Evolutionary conservation across 2,797 vertebrate species (phyloP).

Genomic region (Chanos chanos): DNA sequence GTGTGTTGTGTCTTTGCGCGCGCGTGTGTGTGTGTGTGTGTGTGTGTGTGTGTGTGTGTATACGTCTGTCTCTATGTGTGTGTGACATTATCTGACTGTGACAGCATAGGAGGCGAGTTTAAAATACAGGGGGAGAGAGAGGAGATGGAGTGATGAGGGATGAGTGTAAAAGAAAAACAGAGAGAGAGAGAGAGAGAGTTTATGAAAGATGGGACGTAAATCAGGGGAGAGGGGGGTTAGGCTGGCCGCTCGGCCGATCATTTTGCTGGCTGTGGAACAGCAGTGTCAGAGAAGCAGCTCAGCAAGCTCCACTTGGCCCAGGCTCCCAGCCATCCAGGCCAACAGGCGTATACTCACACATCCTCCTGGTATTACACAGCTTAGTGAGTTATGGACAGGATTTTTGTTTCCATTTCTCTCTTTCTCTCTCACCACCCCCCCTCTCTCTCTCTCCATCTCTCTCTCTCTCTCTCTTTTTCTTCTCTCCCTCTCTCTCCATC

Average conservation of each 20-base stretch:
- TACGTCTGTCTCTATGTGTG: not conserved
- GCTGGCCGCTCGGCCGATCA: slow-evolving; percentile 27
- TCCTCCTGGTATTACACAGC: slow-evolving; percentile 1
- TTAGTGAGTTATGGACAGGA: no score
- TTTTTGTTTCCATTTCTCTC: no score
- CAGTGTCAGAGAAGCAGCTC: slow-evolving; percentile 1
- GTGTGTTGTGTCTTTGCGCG: not conserved
- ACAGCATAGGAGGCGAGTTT: slow-evolving; percentile 17
- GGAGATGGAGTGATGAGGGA: slow-evolving; percentile 27
- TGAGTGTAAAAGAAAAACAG: slow-evolving; percentile 18
- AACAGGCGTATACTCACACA: no score
- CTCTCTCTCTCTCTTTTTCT: no score
- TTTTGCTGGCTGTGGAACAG: slow-evolving; percentile 28
- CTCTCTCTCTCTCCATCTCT: no score
- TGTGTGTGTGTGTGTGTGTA: not conserved
- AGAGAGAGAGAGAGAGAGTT: slow-evolving; percentile 20
- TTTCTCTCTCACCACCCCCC: no score
- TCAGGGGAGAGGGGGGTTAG: slow-evolving; percentile 5
- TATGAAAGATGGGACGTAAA: slow-evolving; percentile 24
- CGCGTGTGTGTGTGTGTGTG: not conserved
- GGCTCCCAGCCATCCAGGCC: not conserved
- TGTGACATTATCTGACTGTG: slow-evolving; percentile 18
- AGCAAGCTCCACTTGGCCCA: not conserved
- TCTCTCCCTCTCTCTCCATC: no score
- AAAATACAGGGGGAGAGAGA: slow-evolving; percentile 23